Conservation (phyloP, 2,797 vertebrate species). For the Glossophaga mutica region DNA sequence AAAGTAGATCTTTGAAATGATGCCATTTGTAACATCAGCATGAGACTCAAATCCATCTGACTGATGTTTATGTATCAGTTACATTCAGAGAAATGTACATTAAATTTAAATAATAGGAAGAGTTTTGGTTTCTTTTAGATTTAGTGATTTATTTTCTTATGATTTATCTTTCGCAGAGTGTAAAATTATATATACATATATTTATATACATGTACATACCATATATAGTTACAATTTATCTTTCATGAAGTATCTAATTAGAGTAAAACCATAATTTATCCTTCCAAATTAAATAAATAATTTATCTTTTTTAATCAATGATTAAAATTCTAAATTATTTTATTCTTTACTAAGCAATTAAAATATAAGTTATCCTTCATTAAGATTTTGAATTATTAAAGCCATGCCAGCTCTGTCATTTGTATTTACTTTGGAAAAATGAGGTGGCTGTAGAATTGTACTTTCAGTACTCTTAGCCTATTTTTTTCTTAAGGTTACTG, state of each 20-base stretch:
- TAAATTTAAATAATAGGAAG: neutral
- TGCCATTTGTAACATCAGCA: neutral
- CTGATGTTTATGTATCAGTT: neutral
- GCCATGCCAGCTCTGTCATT: neutral
- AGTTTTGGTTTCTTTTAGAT: neutral
- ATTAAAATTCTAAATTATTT: neutral
- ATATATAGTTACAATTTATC: neutral
- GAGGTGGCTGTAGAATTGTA: neutral
- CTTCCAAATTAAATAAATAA: neutral
- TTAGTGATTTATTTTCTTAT: neutral
- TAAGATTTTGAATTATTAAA: neutral
- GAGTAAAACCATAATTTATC: neutral
- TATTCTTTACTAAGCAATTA: neutral
- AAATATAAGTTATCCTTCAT: neutral
- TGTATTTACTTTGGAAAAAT: slow-evolving; percentile 20
- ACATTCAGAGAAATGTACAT: neutral
- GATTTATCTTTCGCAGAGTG: neutral
- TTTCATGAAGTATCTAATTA: neutral
- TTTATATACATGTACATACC: neutral
- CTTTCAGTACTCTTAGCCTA: neutral
- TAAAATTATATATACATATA: neutral
- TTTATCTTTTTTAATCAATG: neutral
- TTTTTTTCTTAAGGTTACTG: slow-evolving; percentile 24
- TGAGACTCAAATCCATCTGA: neutral
- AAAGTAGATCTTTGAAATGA: neutral